These are phyloP conservation scores for Alcedo atthis DNA, from an alignment of 2,797 vertebrate genomes.

Conservation along the genomic window DNA sequence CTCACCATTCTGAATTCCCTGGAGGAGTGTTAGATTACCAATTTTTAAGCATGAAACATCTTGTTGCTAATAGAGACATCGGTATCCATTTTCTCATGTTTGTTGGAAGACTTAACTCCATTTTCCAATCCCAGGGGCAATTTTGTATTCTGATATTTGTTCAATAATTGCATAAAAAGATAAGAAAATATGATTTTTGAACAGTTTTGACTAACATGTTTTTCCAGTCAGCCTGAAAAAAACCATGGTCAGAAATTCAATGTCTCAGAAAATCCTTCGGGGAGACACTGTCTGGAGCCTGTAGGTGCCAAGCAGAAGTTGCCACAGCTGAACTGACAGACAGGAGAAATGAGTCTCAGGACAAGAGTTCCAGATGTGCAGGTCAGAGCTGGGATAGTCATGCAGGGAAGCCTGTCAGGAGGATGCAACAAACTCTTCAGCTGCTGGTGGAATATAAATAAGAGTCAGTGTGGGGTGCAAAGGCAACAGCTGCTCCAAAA, in stretches of 20 bases:
- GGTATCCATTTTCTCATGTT: slow-evolving; percentile 43
- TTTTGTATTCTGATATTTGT: slow-evolving; percentile 53
- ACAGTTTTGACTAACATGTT: background rate
- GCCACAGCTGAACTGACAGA: background rate
- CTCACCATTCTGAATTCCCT: slow-evolving; percentile 20
- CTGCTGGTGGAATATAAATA: background rate
- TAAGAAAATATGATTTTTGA: background rate
- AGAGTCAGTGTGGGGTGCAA: background rate
- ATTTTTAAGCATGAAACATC: slow-evolving; percentile 39
- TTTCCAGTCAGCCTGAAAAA: slow-evolving; percentile 2
- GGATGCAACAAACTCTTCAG: background rate
- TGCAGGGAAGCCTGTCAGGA: background rate
- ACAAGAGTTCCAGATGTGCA: background rate
- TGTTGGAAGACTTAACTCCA: slow-evolving; percentile 52
- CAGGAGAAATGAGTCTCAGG: background rate
- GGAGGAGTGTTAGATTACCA: slow-evolving; percentile 1
- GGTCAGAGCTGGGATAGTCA: background rate
- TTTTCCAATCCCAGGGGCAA: slow-evolving; percentile 16
- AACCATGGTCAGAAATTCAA: slow-evolving; percentile 9
- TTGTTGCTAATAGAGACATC: slow-evolving; percentile 56
- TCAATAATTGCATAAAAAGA: slow-evolving; percentile 40
- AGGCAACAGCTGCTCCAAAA: background rate
- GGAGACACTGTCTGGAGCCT: slow-evolving; percentile 41
- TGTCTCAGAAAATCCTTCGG: slow-evolving; percentile 12
- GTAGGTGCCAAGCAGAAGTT: slow-evolving; percentile 4